Evolutionary conservation across 2,113 vertebrate genomes (phyloP).

Genomic region (Cisticola juncidis): DNA sequence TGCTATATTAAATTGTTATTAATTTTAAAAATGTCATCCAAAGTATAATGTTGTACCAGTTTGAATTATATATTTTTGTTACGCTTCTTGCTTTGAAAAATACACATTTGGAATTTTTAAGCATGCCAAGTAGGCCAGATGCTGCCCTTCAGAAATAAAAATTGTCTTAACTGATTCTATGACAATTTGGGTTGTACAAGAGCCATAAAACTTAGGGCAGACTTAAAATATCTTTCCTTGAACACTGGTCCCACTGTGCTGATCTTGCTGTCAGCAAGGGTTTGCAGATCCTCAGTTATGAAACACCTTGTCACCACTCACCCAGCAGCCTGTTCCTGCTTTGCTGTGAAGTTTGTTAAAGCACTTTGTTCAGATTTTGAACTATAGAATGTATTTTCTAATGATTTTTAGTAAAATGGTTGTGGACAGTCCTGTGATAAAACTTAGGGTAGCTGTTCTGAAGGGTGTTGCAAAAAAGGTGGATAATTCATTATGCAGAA

Average conservation of each 20-base stretch:
- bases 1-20: slow-evolving; percentile 13
- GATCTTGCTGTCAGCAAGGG: slow-evolving; percentile 45
- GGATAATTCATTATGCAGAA: neutral
- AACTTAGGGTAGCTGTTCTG: neutral
- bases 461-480: neutral
- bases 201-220: slow-evolving; percentile 18
- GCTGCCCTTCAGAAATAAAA: slow-evolving; percentile 59
- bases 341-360: neutral
- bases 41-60: neutral
- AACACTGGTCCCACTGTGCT: slow-evolving; percentile 21
- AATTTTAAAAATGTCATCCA: neutral
- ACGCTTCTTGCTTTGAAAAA: slow-evolving; percentile 34
- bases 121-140: slow-evolving; percentile 26
- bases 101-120: neutral
- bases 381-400: neutral
- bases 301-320: slow-evolving; percentile 50
- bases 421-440: neutral
- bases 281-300: slow-evolving; percentile 34
- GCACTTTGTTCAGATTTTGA: slow-evolving; percentile 1
- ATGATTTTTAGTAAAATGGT: neutral
- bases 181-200: neutral
- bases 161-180: neutral
- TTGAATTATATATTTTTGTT: neutral
- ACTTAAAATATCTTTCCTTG: slow-evolving; percentile 52
- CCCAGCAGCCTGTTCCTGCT: neutral